phyloP scores from a whole-genome alignment of 2,113 vertebrate genomes.

The Smithornis capensis region DNA sequence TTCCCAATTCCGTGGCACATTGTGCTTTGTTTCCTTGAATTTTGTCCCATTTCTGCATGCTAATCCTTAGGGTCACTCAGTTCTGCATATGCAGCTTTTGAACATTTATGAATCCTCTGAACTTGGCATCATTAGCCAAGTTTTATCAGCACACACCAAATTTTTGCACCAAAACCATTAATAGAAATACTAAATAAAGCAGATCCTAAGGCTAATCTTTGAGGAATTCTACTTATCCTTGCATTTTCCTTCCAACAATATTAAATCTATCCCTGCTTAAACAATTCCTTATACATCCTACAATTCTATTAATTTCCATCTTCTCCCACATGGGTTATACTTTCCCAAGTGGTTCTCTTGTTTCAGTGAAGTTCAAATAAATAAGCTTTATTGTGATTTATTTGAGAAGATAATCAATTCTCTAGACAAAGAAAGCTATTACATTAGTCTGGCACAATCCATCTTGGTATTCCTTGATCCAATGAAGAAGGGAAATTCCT shows the following conservation, averaged over 20 bases:
- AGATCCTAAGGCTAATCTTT: slow-evolving; percentile 20
- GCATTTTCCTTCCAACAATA: background rate
- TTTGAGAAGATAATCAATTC: background rate
- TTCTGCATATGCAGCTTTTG: slow-evolving; percentile 24
- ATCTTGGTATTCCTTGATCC: background rate
- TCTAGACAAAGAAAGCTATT: background rate
- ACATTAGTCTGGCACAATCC: background rate
- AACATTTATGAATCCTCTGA: slow-evolving; percentile 3
- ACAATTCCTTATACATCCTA: background rate
- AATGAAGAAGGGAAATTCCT: background rate
- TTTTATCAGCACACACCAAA: slow-evolving; percentile 48
- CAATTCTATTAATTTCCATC: background rate
- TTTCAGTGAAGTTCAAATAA: background rate
- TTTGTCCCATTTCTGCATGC: background rate
- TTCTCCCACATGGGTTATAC: background rate
- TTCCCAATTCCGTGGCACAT: background rate
- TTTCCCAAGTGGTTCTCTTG: background rate
- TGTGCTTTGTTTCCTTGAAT: background rate
- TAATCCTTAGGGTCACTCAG: slow-evolving; percentile 29
- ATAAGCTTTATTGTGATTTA: background rate
- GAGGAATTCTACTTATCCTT: slow-evolving; percentile 24
- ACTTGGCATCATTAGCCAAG: slow-evolving; percentile 23
- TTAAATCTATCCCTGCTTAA: background rate
- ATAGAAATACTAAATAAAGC: slow-evolving; percentile 21
- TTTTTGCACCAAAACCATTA: slow-evolving; percentile 39